These are phyloP conservation scores for Schizopygopsis malacanthus DNA, from an alignment of 2,797 vertebrate species.

Conservation along the genomic window DNA sequence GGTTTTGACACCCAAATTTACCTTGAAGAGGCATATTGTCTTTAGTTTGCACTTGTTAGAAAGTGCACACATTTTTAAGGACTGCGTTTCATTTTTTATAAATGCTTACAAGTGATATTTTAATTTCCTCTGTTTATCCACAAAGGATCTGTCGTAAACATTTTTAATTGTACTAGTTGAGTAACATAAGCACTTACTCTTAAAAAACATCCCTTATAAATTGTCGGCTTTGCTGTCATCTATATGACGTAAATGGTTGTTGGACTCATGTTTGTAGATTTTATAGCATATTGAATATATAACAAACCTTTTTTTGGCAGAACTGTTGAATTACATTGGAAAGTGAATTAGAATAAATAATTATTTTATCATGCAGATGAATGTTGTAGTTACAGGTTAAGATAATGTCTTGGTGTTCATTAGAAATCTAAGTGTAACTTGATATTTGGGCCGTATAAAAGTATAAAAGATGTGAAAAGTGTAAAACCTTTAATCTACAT, in stretches of 20 bases:
- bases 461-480: conserved; percentile 36
- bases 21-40: conserved; percentile 81
- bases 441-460: conserved; percentile 44
- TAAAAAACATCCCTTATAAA: background rate
- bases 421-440: conserved; percentile 35
- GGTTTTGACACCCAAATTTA: conserved; percentile 71
- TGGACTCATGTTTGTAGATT: conserved; percentile 14
- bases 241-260: background rate
- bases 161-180: conserved; percentile 17
- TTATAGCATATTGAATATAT: conserved; percentile 21
- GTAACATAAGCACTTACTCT: conserved; percentile 47
- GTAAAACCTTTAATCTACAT: conserved; percentile 35
- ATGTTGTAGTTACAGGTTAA: conserved; percentile 23
- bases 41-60: conserved; percentile 52
- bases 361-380: conserved; percentile 18
- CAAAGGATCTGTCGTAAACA: conserved; percentile 10
- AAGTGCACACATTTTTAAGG: conserved; percentile 34
- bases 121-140: conserved; percentile 23
- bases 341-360: background rate
- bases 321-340: conserved; percentile 8
- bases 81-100: conserved; percentile 29
- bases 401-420: conserved; percentile 12
- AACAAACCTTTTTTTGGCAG: background rate
- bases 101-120: conserved; percentile 16
- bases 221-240: conserved; percentile 8